Base-by-base conservation (phyloP, 1,140 invertebrate species). In the Aphaenogaster rudis region DNA sequence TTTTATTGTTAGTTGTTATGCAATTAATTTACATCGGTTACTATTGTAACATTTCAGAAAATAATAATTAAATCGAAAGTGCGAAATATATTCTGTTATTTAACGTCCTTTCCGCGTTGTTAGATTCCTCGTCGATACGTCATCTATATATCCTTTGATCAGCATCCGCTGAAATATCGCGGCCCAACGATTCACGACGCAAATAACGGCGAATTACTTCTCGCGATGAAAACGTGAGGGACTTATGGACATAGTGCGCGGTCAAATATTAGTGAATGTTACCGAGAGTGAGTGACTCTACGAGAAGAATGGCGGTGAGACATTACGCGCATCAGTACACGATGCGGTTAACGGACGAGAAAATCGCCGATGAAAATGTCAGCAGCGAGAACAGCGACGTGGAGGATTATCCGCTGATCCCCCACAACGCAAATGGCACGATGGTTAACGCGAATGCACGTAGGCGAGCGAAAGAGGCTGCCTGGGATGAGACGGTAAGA, bases 281-380 rank as follows among this genome's bases (percentile, higher is more conserved):
- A 84, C 45, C 80, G 28, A 74, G 45, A 72, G 79, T 61, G 54
- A 61, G 45, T 17, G 45, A 48, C 1, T 59, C 17, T 13, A 28
- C 39, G 13, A 39, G 63, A 81, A 69, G 50, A 42, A 86, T 86
- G 85, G 77, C 85, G 36, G 85, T 86, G 50, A 86, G 77, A 50
- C 64, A 86, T 86, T 86, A 86, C 17, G 85, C 77, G 77, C 77
- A 69, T 79, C 76, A 81, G 21, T 86, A 86, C 17, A 50, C 85
- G 76, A 28, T 69, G 78, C 48, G 11, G 28, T 28, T 86, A 81
- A 61, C 57, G 42, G 80, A 76, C 54, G 57, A 84, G 80, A 86
- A 86, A 69, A 69, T 59, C 28, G 17, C 28, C 28, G 84, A 69
- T 54, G 54, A 11, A 72, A 86, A 86, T 80, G 64, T 81, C 77